Evolutionary conservation across 2,113 vertebrate genomes (phyloP), one percentile per base, ranked within the genome.

Genomic region (Fulmarus glacialis): DNA sequence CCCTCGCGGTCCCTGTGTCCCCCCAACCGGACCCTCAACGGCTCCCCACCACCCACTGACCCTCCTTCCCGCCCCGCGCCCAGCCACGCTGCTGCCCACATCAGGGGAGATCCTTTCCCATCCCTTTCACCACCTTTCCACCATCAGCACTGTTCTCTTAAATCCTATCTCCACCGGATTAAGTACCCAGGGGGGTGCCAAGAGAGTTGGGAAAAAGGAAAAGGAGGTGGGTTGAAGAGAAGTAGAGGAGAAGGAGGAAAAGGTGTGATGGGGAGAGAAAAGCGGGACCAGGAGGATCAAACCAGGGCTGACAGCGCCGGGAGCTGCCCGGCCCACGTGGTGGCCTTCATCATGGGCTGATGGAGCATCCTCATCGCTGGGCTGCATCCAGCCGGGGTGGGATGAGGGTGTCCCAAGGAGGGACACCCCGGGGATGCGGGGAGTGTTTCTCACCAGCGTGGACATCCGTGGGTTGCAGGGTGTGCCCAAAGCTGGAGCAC

Each of bases 391-490:
- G 68, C 20, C 2, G 1, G 13, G 14, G 68, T 7, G 30, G 23
- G 48, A 47, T 34, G 36, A 68, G 30, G 23, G 8, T 52, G 17
- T 7, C n/a, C 24, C 72, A 40, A 56, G 29, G 21, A 56, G 10
- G 9, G 11, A 34, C 2, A 6, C 23, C 8, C 45, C 1, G 0
- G 52, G 36, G 23, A 38, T n/a, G 30, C 3, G 3, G n/a, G n/a
- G 43, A 23, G 5, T 3, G 6, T 62, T 45, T 42, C 36, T 73
- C 40, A 68, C 26, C 11, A 53, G 10, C 0, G 4, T 70, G 55
- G 73, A 20, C 48, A 73, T 20, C 48, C 3, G 1, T 29, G 55
- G 23, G 16, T 13, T 59, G 38, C 52, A 42, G 78, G 26, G 17
- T n/a, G 24, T 20, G n/a, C 53, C 50, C 47, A 53, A 13, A 63